These are phyloP conservation scores for Caenorhabditis zanzibari DNA, from an alignment of 2,888 invertebrate species.

Conservation along the genomic window DNA sequence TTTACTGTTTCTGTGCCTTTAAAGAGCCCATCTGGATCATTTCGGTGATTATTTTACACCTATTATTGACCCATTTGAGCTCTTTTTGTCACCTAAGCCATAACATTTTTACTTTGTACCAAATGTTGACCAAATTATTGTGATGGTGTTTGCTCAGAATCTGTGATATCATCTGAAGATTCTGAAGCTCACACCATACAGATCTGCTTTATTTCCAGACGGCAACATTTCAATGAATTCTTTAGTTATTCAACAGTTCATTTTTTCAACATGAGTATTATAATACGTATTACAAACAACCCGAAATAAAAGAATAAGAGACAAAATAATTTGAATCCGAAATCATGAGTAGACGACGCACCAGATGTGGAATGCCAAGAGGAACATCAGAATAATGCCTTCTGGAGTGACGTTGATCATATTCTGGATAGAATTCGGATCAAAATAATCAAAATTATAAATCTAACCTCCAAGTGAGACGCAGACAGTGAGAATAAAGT, in stretches of 20 bases:
- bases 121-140: slow-evolving; percentile 66
- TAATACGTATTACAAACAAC: no score
- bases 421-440: slow-evolving; percentile 21
- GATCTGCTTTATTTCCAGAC: slow-evolving; percentile 68
- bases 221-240: slow-evolving; percentile 49
- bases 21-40: slow-evolving; percentile 63
- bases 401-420: slow-evolving; percentile 69
- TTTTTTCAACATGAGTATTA: background rate
- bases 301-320: background rate
- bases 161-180: slow-evolving; percentile 25
- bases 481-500: slow-evolving; percentile 7
- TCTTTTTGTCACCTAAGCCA: slow-evolving; percentile 67
- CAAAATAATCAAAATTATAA: background rate
- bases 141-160: slow-evolving; percentile 64
- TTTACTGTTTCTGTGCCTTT: slow-evolving; percentile 47
- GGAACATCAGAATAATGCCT: slow-evolving; percentile 60
- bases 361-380: slow-evolving; percentile 65
- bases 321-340: background rate
- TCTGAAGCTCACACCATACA: slow-evolving; percentile 58
- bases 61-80: slow-evolving; percentile 53
- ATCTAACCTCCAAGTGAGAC: slow-evolving; percentile 5
- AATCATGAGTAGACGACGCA: slow-evolving; percentile 58
- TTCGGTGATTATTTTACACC: background rate
- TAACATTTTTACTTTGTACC: slow-evolving; percentile 44
- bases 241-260: background rate